Conservation (phyloP, 2,797 vertebrate genomes). For the Argya squamiceps region DNA sequence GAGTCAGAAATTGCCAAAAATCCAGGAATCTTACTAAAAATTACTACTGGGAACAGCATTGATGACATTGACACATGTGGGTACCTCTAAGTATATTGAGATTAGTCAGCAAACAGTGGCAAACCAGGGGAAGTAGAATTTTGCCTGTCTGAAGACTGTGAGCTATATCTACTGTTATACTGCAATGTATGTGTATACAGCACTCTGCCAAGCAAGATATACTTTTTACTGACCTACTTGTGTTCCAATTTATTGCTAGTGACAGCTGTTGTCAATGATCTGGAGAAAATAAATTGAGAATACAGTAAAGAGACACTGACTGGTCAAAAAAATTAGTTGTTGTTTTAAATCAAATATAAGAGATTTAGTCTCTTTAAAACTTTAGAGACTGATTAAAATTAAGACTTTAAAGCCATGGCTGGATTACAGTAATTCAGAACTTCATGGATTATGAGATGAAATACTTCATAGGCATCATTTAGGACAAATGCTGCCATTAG, state of each 20-base stretch:
- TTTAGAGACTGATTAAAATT: constrained; percentile 50
- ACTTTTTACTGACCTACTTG: constrained; percentile 60
- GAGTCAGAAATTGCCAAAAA: background rate
- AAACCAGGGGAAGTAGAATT: background rate
- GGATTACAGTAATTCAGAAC: constrained; percentile 42
- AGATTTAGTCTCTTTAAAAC: constrained; percentile 26
- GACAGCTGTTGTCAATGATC: constrained; percentile 54
- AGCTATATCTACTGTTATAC: background rate
- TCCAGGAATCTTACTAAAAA: background rate
- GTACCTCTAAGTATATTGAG: background rate
- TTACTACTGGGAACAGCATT: background rate
- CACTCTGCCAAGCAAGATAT: constrained; percentile 8
- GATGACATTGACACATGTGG: background rate
- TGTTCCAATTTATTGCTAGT: constrained; percentile 48
- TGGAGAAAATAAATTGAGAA: constrained; percentile 47
- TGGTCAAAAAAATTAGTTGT: constrained; percentile 22
- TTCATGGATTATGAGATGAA: constrained; percentile 44
- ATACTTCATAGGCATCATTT: constrained; percentile 22
- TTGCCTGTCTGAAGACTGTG: background rate
- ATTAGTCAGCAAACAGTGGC: background rate
- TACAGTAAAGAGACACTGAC: background rate
- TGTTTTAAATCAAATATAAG: constrained; percentile 35
- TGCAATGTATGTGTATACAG: background rate
- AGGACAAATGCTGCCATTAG: constrained; percentile 33
- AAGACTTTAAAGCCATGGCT: constrained; percentile 30